These are phyloP conservation scores for Danio jaintianensis DNA, from an alignment of 2,797 vertebrate species.

Conservation along the genomic window DNA sequence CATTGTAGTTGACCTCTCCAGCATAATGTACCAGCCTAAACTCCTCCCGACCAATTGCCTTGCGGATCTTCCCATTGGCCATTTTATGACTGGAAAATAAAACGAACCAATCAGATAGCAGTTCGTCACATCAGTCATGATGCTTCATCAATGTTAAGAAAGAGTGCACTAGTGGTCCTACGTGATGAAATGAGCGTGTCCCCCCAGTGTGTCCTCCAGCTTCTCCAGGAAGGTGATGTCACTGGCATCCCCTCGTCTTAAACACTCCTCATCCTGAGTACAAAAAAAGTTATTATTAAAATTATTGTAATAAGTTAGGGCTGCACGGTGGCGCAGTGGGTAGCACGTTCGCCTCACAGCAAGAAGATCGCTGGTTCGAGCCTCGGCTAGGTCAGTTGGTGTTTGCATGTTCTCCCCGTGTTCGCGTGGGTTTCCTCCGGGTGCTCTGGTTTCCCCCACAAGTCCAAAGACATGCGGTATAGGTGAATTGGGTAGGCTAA, in stretches of 20 bases:
- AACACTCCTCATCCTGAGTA: slow-evolving; percentile 93
- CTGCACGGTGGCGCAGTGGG: no score
- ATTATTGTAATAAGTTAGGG: no score
- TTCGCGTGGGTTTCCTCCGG: no score
- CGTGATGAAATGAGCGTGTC: slow-evolving; percentile 96
- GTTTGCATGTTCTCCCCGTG: no score
- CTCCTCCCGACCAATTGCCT: slow-evolving; percentile 89
- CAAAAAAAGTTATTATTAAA: no score
- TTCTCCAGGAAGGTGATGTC: slow-evolving; percentile 95
- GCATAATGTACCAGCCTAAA: slow-evolving; percentile 95
- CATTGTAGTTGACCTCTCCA: slow-evolving; percentile 96
- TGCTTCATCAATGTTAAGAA: neutral
- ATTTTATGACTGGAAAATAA: slow-evolving; percentile 88
- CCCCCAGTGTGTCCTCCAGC: slow-evolving; percentile 89
- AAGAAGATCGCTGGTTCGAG: no score
- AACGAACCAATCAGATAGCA: slow-evolving; percentile 20
- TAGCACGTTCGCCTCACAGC: no score
- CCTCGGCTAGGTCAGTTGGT: no score
- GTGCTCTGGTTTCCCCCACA: no score
- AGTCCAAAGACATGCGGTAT: no score
- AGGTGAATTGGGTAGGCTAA: no score
- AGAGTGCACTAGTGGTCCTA: slow-evolving; percentile 70
- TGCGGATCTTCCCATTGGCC: slow-evolving; percentile 92
- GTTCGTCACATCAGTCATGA: no score
- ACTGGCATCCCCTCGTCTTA: slow-evolving; percentile 92